Evolutionary conservation across 1,140 invertebrate species (phyloP).

Genomic region (Sesamia nonagrioides): DNA sequence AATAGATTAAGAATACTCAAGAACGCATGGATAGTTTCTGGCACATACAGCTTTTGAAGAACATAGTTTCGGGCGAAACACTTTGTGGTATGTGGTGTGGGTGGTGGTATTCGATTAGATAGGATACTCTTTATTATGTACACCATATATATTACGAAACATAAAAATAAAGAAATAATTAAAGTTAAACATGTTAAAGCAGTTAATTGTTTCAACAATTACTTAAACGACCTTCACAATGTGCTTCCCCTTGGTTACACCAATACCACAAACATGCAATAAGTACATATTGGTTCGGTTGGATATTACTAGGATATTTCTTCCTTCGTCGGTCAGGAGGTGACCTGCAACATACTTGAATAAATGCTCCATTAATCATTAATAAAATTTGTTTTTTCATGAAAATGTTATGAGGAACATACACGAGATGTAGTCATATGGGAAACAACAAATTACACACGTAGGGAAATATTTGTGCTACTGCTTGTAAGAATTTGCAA

Average conservation of each 20-base stretch:
- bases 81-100: too few relatives aligned
- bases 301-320: constrained; percentile 57
- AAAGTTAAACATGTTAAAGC: background rate
- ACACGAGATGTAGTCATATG: constrained; percentile 17
- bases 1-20: constrained; percentile 5
- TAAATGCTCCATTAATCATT: constrained; percentile 42
- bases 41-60: constrained; percentile 27
- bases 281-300: constrained; percentile 50
- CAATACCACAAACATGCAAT: constrained; percentile 48
- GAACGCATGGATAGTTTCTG: background rate
- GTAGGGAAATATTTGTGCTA: constrained; percentile 47
- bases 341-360: constrained; percentile 76
- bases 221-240: background rate
- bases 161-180: too few relatives aligned
- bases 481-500: constrained; percentile 32
- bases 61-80: constrained; percentile 31
- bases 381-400: constrained; percentile 5
- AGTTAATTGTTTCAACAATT: background rate
- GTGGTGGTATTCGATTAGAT: too few relatives aligned
- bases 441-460: constrained; percentile 14
- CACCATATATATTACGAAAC: too few relatives aligned
- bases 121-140: too few relatives aligned
- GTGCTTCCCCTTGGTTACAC: constrained; percentile 32
- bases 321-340: constrained; percentile 68
- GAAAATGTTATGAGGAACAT: background rate